Evolutionary conservation across 2,797 vertebrate species (phyloP), one percentile per base, ranked within the genome.

Genomic region (Apodemus agrarius): DNA sequence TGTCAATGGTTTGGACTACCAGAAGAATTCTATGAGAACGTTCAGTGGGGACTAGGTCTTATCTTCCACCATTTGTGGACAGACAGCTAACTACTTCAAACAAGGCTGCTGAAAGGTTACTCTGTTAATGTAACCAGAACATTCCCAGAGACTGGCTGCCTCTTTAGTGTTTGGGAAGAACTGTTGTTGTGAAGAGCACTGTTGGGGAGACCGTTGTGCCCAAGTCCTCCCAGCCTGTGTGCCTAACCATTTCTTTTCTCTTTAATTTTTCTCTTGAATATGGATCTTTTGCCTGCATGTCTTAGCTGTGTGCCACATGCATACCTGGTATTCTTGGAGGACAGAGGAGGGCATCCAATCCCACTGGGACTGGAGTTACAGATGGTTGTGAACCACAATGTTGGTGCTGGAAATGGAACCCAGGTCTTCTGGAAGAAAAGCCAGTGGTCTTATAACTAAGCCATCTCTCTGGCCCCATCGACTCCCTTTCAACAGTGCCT

Each of bases 11-110:
- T 54, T 69, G 52, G 46, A 29, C 29, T 69, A 52, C 94, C 69
- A 22, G 61, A 65, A 82, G 37, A 92, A 63, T 57, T 91, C 86
- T 94, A 54, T 43, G 90, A 93, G 75, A 61, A 26, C n/a, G 16
- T 19, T 37, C 9, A 49, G 0, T 9, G 22, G 26, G 1, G 52
- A 67, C 80, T 13, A n/a, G 82, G 84, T 85, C 54, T 82, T 14
- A 74, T 89, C 65, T 29, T 92, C 40, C 10, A 4, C 40, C 54
- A 19, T 76, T 76, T 49, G 31, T 78, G 43, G 43, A 59, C 80
- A 79, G 26, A 43, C 63, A 14, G 37, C 49, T 89, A 11, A 67
- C 57, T 10, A 12, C 54, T 52, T 74, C 63, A 52, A 84, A 61
- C 8, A 26, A 6, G 0, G 40, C 80, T 91, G 52, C 75, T 57